These are phyloP conservation scores for Coremacera marginata DNA, from an alignment of 2,888 invertebrate species.

Conservation along the genomic window DNA sequence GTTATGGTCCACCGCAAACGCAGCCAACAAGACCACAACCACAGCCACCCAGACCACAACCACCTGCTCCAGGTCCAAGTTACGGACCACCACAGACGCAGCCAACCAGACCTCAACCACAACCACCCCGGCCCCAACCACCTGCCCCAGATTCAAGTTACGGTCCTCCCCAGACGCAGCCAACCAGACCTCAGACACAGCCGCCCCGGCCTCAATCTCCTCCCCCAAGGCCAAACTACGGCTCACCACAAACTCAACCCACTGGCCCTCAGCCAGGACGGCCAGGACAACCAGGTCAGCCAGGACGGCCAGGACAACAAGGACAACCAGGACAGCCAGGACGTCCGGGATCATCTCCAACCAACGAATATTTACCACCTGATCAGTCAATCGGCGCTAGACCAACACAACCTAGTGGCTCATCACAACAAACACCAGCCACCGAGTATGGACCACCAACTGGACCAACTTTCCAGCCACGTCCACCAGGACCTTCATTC, in stretches of 20 bases:
- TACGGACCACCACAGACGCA: conserved; percentile 28
- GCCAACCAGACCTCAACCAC: conserved; percentile 39
- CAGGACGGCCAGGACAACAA: conserved; percentile 33
- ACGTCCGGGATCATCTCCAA: conserved; percentile 7
- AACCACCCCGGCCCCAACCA: conserved; percentile 39
- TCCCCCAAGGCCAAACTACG: conserved; percentile 30
- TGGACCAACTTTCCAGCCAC: conserved; percentile 43
- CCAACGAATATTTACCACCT: conserved; percentile 34
- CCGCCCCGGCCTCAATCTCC: conserved; percentile 30
- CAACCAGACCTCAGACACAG: conserved; percentile 42
- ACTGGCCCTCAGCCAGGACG: conserved; percentile 33
- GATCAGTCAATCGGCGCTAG: conserved; percentile 49
- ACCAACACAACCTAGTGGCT: conserved; percentile 44
- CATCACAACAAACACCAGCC: conserved; percentile 18
- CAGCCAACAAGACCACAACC: conserved; percentile 17
- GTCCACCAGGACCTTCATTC: too few species aligned
- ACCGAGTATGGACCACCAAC: not conserved
- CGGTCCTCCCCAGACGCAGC: conserved; percentile 43
- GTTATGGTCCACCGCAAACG: conserved; percentile 9
- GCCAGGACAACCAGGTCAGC: conserved; percentile 37
- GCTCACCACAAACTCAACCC: conserved; percentile 25
- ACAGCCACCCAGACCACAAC: conserved; percentile 39
- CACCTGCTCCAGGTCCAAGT: conserved; percentile 18
- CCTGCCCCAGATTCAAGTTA: conserved; percentile 43
- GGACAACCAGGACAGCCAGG: conserved; percentile 16